Conservation (phyloP, 2,888 invertebrate species). For the Troides helena region DNA sequence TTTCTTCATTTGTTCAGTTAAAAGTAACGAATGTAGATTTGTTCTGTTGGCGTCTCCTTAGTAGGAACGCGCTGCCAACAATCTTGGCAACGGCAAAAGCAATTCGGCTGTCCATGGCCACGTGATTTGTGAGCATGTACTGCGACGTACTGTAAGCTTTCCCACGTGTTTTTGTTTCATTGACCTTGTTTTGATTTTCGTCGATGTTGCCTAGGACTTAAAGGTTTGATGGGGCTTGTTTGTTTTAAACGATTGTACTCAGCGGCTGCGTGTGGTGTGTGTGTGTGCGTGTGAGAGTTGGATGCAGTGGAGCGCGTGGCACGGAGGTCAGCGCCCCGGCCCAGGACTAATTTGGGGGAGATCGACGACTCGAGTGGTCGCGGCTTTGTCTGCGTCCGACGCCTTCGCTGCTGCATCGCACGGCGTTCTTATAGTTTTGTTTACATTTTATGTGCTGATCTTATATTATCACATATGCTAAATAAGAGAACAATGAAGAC, state of each 20-base stretch:
- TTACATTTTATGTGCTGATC: slow-evolving; percentile 40
- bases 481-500: slow-evolving; percentile 14
- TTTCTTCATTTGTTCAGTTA: slow-evolving; percentile 2
- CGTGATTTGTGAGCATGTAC: slow-evolving; percentile 32
- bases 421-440: slow-evolving; percentile 55
- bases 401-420: slow-evolving; percentile 45
- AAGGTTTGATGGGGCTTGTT: slow-evolving; percentile 12
- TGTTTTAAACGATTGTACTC: slow-evolving; percentile 17
- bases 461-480: slow-evolving; percentile 34
- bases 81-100: slow-evolving; percentile 18
- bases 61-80: slow-evolving; percentile 20
- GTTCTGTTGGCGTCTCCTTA: slow-evolving; percentile 17
- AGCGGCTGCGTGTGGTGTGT: neutral
- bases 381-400: slow-evolving; percentile 71
- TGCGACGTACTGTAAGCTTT: slow-evolving; percentile 31
- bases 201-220: neutral
- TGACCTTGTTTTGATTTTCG: slow-evolving; percentile 45
- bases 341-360: slow-evolving; percentile 80
- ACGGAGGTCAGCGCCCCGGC: slow-evolving; percentile 74
- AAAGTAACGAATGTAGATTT: slow-evolving; percentile 6
- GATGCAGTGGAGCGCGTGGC: slow-evolving; percentile 41
- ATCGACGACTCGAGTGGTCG: slow-evolving; percentile 71
- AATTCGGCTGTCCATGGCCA: slow-evolving; percentile 20
- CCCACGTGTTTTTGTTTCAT: slow-evolving; percentile 53
- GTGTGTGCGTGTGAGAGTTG: slow-evolving; percentile 7